phyloP scores from a whole-genome alignment of 2,888 invertebrate species.

The Troides oblongomaculatus region DNA sequence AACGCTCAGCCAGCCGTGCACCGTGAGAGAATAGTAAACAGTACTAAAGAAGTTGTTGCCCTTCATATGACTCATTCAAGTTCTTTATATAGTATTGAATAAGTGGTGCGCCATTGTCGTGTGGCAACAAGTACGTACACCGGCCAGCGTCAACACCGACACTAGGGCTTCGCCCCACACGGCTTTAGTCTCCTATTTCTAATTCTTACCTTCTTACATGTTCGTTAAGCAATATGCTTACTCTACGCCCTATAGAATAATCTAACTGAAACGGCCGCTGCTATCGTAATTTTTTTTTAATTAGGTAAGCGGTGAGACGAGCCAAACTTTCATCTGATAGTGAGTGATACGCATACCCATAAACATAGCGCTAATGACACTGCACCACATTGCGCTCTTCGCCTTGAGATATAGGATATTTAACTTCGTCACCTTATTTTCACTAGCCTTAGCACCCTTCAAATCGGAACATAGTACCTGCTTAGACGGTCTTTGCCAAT shows the following conservation, averaged over 20 bases:
- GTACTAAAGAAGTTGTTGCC: constrained; percentile 27
- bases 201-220: constrained; percentile 22
- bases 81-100: not conserved
- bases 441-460: no score
- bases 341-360: no score
- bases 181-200: constrained; percentile 12
- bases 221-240: constrained; percentile 19
- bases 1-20: not conserved
- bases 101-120: not conserved
- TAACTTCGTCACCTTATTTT: no score
- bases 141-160: not conserved
- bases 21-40: constrained; percentile 25
- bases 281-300: no score
- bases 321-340: no score
- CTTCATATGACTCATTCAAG: constrained; percentile 21
- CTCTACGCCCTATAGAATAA: not conserved
- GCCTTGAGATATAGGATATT: no score
- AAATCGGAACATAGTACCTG: no score
- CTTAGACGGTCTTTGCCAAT: no score
- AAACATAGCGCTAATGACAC: no score
- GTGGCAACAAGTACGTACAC: constrained; percentile 1
- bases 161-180: not conserved
- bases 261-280: no score
- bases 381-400: no score
- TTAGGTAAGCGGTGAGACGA: no score